Evolutionary conservation across 2,797 vertebrate genomes (phyloP), one percentile per base, ranked within the genome.

Genomic region (Danio jaintianensis): DNA sequence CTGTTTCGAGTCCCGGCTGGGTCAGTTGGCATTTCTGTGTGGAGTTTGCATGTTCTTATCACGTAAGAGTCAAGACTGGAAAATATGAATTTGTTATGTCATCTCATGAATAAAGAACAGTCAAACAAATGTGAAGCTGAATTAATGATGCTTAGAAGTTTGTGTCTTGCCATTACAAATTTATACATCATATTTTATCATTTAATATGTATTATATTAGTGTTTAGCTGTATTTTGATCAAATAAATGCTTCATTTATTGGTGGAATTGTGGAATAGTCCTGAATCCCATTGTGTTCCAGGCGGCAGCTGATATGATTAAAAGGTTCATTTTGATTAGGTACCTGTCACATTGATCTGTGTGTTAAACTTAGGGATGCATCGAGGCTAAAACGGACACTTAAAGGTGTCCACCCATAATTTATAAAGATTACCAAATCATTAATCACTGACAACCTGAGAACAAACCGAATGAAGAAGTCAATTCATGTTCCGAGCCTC

Each of bases 361-460:
- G 52, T 67, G 62, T 77, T 18, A 36, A 50, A 12, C 29, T 22
- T 22, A 15, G 22, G 42, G 76, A 69, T 62, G 12, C 47, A 10
- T 43, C 9, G 4, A 40, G 64, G n/a, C 18, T 78, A 40, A 78
- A 70, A 40, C 13, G 8, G 29, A 61, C n/a, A 70, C 66, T 70
- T 77, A 63, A 56, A 61, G 18, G 55, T 66, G 67, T 81, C 77
- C 70, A 78, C 58, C 42, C 53, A 18, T 80, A 82, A 84, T 82
- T 81, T 79, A 83, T 77, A 47, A 74, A 61, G 18, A 86, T 81
- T 52, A 48, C 61, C 70, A 62, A 83, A 68, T 68, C 78, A 76
- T 70, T 61, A 59, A 81, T 81, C 69, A 80, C 68, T 55, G 81
- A 63, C 55, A 73, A 48, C 47, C 52, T 47, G 22, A 69, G 38